Evolutionary conservation across 2,888 invertebrate genomes (phyloP).

Genomic region (Brachycybe producta): DNA sequence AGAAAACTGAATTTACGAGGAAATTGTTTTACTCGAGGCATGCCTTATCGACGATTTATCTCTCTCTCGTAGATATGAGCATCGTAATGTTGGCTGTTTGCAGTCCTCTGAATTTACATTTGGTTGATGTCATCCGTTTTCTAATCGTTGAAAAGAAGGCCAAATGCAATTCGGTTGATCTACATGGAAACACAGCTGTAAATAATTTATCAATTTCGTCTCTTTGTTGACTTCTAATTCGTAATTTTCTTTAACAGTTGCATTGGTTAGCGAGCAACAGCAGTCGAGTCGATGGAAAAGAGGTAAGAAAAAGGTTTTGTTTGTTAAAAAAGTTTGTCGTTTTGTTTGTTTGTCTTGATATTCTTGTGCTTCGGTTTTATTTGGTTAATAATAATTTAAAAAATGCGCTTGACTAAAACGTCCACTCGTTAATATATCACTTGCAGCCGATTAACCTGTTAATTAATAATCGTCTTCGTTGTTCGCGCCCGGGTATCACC

Average conservation of each 20-base stretch:
- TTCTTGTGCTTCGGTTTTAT: no score
- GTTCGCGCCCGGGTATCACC: no score
- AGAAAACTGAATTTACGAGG: neutral
- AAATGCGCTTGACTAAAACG: no score
- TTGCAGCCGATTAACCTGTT: no score
- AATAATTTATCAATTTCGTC: slow-evolving; percentile 22
- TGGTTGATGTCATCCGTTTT: slow-evolving; percentile 33
- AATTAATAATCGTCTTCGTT: no score
- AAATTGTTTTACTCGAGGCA: neutral
- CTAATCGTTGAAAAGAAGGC: slow-evolving; percentile 36
- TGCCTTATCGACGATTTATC: neutral
- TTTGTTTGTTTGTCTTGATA: neutral
- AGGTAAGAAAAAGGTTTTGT: slow-evolving; percentile 17
- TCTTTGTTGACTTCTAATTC: slow-evolving; percentile 1
- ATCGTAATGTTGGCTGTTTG: slow-evolving; percentile 33
- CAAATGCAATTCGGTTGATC: slow-evolving; percentile 34
- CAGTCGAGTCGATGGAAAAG: slow-evolving; percentile 11
- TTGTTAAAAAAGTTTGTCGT: neutral
- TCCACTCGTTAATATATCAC: no score
- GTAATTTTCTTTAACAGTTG: slow-evolving; percentile 21
- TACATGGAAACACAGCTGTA: slow-evolving; percentile 34
- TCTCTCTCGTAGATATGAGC: slow-evolving; percentile 30
- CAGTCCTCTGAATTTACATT: slow-evolving; percentile 28
- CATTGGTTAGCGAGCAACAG: slow-evolving; percentile 22
- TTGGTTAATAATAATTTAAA: no score